Base-by-base conservation (phyloP, 2,888 invertebrate genomes). In the Morinoia aosen region DNA sequence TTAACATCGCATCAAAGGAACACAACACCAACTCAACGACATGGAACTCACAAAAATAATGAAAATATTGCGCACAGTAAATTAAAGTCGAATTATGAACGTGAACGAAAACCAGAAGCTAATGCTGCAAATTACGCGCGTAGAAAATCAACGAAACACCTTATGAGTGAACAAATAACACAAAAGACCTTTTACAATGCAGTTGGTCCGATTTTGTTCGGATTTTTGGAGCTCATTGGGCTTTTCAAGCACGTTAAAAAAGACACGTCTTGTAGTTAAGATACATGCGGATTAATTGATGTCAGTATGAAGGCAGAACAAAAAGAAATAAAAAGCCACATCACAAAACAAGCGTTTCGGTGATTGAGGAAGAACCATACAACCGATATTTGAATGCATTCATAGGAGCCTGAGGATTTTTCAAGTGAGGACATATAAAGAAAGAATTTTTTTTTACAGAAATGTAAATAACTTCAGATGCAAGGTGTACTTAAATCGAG, bases 31-130 rank as follows among this genome's bases (percentile, higher is more conserved):
- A 93, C 39, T 93, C 11, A 91, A 90, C 56, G 88, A 95, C 93
- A 96, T 95, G 95, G 57, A 57, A 96, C 88, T 33, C 95, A n/a
- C 48, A 95, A 58, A 88, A 95, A 95, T 95, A 56, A 76, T 33
- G 33, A 33, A 33, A 33, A 76, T 33, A 76, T 76, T 76, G 76
- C 25, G 33, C 76, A 76, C 25, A 76, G 25, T 61, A 61, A 76
- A 33, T 16, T 25, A 16, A 76, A 10, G 10, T 76, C 25, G 76
- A 76, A 76, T 76, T 25, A 64, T 64, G 5, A 64, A 64, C 76
- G 76, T 25, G 76, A 76, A 76, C 76, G 25, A 76, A 76, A 76
- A 76, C 48, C 48, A 76, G 76, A 16, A 76, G 76, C 33, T 76
- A 76, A 33, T 33, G 2, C 25, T 0, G 76, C 76, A 76, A 48